Evolutionary conservation across 2,888 invertebrate species (phyloP), one percentile per base, ranked within the genome.

Genomic region (Scaptomyza caliginosa): DNA sequence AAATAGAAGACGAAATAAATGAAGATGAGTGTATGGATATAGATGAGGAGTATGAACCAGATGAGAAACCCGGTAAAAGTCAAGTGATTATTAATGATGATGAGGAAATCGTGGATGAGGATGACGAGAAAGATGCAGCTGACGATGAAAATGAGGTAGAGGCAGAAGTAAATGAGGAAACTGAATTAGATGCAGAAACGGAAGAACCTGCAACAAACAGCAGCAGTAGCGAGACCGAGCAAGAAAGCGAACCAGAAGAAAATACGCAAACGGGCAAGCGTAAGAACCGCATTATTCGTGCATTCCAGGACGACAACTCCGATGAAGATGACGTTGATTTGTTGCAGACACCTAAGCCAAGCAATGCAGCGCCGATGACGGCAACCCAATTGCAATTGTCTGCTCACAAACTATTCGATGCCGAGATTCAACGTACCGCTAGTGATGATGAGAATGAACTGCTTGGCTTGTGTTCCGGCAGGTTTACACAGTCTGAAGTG

Each of bases 391-490:
- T 80, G n/a, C 66, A 77, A 10, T 32, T 78, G 11, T 75, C 74
- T 0, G 73, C 76, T 3, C 67, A 82, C 5, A 77, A 83, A 13
- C 67, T 90, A 0, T 89, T 82, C 4, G 86, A 89, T 30, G 69
- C 75, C 2, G 82, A 90, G 39, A 45, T 70, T 17, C 42, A 67
- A 0, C 77, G 74, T 34, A 80, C 80, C 7, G 72, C 75, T 3
- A 78, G 77, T 38, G 86, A 88, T 52, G 85, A 86, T 10, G 92
- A 93, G 34, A 92, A 92, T 62, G 93, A 93, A 74, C 81, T 94
- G 4, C 76, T 93, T 40, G 93, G 91, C 4, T 81, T 94, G 11
- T 94, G 94, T 74, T 94, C 94, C 4, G 94, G 94, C 1, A 92
- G 93, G 62, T 94, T 94, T 81, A 93, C 92, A 68, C 92, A 92